Conservation (phyloP, 2,888 invertebrate genomes). For the Dioctria rufipes region DNA sequence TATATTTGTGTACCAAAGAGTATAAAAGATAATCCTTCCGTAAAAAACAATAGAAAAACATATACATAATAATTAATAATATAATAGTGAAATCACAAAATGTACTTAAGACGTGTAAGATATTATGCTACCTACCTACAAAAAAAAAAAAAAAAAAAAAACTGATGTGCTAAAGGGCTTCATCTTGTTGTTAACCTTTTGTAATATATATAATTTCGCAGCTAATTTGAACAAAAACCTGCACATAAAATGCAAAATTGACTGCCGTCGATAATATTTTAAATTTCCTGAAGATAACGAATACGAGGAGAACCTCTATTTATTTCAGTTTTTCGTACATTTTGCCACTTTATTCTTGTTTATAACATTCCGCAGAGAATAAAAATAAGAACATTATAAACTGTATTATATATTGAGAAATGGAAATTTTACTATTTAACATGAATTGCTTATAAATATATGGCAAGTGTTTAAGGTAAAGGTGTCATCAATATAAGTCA, state of each 20-base stretch:
- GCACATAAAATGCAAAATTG: slow-evolving; percentile 44
- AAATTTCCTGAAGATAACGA: slow-evolving; percentile 35
- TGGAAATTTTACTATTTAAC: slow-evolving; percentile 48
- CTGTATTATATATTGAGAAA: slow-evolving; percentile 49
- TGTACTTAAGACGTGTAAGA: slow-evolving; percentile 51
- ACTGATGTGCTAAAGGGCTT: slow-evolving; percentile 43
- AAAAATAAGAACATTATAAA: slow-evolving; percentile 36
- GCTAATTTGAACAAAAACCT: slow-evolving; percentile 38
- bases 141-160: slow-evolving; percentile 23
- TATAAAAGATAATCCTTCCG: slow-evolving; percentile 58
- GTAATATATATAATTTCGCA: slow-evolving; percentile 11
- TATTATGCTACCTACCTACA: not conserved
- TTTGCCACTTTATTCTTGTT: slow-evolving; percentile 43
- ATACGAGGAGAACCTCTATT: not conserved
- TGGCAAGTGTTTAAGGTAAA: slow-evolving; percentile 49
- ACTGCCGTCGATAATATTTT: slow-evolving; percentile 56
- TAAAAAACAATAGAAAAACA: slow-evolving; percentile 28
- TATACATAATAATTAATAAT: slow-evolving; percentile 31
- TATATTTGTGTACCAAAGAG: slow-evolving; percentile 53
- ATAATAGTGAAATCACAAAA: slow-evolving; percentile 34
- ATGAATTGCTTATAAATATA: slow-evolving; percentile 52
- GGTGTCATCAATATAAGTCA: slow-evolving; percentile 39
- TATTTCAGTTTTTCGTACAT: slow-evolving; percentile 15
- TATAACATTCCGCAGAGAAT: slow-evolving; percentile 43
- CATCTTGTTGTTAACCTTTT: slow-evolving; percentile 35